A percentile compares a stretch with the other conserved stretches of the same genome.
phyloP scores from a whole-genome alignment of 2,113 vertebrate genomes.

The Noturus placidus region DNA sequence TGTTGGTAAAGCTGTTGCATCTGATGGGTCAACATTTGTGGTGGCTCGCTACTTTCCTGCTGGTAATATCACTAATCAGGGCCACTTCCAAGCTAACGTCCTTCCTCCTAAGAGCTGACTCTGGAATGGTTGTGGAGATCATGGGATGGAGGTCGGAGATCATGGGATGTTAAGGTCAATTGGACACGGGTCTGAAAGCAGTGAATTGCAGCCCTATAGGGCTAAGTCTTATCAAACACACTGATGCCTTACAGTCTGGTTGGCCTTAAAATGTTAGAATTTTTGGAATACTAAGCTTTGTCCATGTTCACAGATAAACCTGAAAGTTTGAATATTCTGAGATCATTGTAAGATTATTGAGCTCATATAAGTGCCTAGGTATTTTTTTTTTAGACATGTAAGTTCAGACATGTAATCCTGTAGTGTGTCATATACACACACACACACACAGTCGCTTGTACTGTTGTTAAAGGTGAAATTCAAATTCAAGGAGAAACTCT shows the following conservation, averaged over 20 bases:
- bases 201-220: conserved; percentile 5
- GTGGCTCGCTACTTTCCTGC: conserved; percentile 95
- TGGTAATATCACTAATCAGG: conserved; percentile 92
- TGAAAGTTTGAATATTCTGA: no score
- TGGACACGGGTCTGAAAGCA: not conserved
- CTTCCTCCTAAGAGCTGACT: conserved; percentile 76
- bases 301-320: not conserved
- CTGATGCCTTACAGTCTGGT: not conserved
- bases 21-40: conserved; percentile 92
- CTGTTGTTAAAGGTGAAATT: not conserved
- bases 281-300: conserved; percentile 25
- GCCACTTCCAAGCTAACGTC: conserved; percentile 94
- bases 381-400: not conserved
- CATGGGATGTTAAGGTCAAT: not conserved
- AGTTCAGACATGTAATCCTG: not conserved
- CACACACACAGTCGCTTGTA: no score
- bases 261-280: not conserved
- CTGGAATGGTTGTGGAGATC: not conserved
- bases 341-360: not conserved
- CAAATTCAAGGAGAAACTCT: not conserved
- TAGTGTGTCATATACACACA: no score
- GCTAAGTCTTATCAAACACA: conserved; percentile 15
- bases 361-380: not conserved
- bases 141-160: conserved; percentile 24
- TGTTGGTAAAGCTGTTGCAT: conserved; percentile 87